Evolutionary conservation across 2,888 invertebrate genomes (phyloP).

Genomic region (Ctenicera cuprea): DNA sequence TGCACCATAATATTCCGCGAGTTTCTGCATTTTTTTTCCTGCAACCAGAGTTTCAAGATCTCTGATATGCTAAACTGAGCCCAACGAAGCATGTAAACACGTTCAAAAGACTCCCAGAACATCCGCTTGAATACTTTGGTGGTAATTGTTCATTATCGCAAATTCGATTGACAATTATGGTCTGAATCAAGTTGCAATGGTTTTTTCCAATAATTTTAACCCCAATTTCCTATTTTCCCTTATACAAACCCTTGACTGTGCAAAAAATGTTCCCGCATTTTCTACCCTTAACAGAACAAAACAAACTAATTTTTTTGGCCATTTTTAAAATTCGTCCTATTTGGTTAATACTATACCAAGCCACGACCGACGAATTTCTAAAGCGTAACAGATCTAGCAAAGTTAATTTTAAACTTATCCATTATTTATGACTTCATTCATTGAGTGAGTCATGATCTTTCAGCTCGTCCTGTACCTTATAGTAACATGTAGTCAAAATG

Average conservation of each 20-base stretch:
- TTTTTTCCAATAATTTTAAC: too few relatives aligned
- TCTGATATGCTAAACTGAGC: conserved; percentile 35
- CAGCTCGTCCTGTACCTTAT: conserved; percentile 15
- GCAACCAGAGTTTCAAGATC: conserved; percentile 12
- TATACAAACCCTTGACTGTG: too few relatives aligned
- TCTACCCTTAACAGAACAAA: too few relatives aligned
- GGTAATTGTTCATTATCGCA: conserved; percentile 17
- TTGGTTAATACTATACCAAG: not conserved
- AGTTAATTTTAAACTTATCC: conserved; percentile 43
- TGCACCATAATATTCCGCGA: not conserved
- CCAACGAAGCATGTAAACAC: conserved; percentile 40
- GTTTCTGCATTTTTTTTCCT: conserved; percentile 16
- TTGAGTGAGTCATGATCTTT: conserved; percentile 47
- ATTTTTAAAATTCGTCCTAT: not conserved
- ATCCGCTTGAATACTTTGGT: conserved; percentile 17
- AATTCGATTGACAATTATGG: not conserved
- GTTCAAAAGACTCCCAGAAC: conserved; percentile 13
- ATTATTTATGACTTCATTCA: conserved; percentile 53
- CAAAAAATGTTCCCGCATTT: too few relatives aligned
- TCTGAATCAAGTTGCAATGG: too few relatives aligned
- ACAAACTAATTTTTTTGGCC: not conserved
- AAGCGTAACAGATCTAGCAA: conserved; percentile 20
- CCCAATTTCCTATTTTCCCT: too few relatives aligned
- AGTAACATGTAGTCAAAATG: conserved; percentile 11
- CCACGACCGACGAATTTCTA: conserved; percentile 9